A percentile compares a stretch with the other conserved stretches of the same genome.
Conservation (phyloP, 2,888 invertebrate genomes). For the Apoda limacodes region DNA sequence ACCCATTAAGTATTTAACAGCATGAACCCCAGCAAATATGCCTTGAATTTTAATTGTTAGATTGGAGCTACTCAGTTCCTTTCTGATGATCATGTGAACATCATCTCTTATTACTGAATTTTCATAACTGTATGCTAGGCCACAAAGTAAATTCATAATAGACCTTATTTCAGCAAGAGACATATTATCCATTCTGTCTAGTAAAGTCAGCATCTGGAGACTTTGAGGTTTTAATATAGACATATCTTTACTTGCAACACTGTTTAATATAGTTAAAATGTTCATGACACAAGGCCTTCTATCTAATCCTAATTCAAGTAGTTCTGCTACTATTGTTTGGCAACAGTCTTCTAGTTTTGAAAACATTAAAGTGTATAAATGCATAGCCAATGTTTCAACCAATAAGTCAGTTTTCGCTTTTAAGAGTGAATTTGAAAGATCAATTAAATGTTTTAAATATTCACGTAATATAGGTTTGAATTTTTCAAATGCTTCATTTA, state of each 20-base stretch:
- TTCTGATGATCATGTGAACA: conserved; percentile 86
- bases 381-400: conserved; percentile 69
- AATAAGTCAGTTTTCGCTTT: conserved; percentile 54
- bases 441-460: conserved; percentile 65
- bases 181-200: conserved; percentile 83
- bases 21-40: conserved; percentile 79
- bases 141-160: conserved; percentile 83
- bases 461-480: conserved; percentile 67
- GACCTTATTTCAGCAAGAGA: conserved; percentile 78
- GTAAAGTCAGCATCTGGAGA: conserved; percentile 71
- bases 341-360: conserved; percentile 45
- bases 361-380: conserved; percentile 67
- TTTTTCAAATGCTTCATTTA: conserved; percentile 67
- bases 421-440: conserved; percentile 68
- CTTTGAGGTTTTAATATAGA: conserved; percentile 68
- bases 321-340: conserved; percentile 47
- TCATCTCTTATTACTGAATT: conserved; percentile 78
- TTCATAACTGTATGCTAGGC: conserved; percentile 72
- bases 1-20: conserved; percentile 77
- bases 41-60: conserved; percentile 77
- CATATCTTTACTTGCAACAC: conserved; percentile 48
- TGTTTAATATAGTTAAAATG: conserved; percentile 45
- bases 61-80: conserved; percentile 79
- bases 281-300: conserved; percentile 46
- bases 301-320: conserved; percentile 47